phyloP scores from a whole-genome alignment of 2,888 invertebrate genomes.

The Tetranychus truncatus region DNA sequence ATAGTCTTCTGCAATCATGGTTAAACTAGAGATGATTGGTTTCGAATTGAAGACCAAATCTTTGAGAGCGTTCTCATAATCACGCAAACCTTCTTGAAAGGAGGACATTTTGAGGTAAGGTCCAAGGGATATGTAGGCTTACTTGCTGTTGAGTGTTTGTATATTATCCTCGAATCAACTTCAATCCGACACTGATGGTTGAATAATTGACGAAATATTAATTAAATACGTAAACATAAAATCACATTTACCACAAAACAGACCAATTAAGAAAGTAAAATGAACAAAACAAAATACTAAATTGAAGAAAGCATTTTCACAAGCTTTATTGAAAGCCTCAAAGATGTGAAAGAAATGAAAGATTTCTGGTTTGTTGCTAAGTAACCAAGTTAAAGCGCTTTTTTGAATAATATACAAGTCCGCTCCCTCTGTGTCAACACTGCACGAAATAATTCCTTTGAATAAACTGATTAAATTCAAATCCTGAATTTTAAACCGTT shows the following conservation, averaged over 20 bases:
- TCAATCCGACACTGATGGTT: too few relatives aligned
- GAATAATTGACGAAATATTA: too few relatives aligned
- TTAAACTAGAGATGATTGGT: constrained; percentile 89
- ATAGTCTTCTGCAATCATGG: constrained; percentile 92
- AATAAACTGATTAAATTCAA: too few relatives aligned
- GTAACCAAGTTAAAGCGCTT: background rate
- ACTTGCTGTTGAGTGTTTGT: background rate
- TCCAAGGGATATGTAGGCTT: background rate
- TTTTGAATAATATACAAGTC: too few relatives aligned
- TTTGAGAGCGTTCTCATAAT: constrained; percentile 41
- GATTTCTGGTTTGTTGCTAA: constrained; percentile 1
- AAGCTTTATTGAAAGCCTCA: background rate
- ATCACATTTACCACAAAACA: too few relatives aligned
- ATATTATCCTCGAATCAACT: background rate
- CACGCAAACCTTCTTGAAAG: background rate
- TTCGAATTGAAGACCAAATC: constrained; percentile 91
- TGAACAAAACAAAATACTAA: background rate
- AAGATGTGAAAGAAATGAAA: too few relatives aligned
- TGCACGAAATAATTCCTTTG: too few relatives aligned
- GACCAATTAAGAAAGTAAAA: too few relatives aligned
- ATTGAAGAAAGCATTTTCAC: background rate
- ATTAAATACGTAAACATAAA: too few relatives aligned
- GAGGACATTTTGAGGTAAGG: background rate
- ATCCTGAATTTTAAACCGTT: too few relatives aligned
- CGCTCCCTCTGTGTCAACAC: too few relatives aligned